These are phyloP conservation scores for Cirrhinus mrigala DNA, from an alignment of 2,797 vertebrate species.

Conservation along the genomic window DNA sequence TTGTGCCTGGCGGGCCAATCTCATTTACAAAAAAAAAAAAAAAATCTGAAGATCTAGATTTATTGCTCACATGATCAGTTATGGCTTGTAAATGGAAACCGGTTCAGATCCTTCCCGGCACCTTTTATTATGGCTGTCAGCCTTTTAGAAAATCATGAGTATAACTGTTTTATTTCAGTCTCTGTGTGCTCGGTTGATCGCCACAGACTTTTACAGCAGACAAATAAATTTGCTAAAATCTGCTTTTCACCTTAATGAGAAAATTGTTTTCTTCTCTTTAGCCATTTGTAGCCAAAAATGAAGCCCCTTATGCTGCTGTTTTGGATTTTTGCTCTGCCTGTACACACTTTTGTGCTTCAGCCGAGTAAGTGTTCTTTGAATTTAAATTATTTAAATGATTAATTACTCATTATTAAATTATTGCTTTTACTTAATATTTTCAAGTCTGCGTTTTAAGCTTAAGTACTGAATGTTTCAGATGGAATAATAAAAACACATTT, in stretches of 20 bases:
- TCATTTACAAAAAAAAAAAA: conserved; percentile 1
- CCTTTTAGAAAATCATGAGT: conserved; percentile 1
- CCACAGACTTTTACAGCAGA: conserved; percentile 10
- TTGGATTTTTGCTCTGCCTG: conserved; percentile 57
- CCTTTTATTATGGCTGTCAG: not conserved
- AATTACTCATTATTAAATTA: not conserved
- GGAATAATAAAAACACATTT: not conserved
- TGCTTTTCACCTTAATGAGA: conserved; percentile 21
- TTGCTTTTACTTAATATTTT: not conserved
- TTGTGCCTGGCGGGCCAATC: conserved; percentile 4
- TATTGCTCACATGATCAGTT: conserved; percentile 30
- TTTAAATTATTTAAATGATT: not conserved
- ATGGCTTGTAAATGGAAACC: conserved; percentile 32
- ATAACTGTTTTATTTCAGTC: conserved; percentile 4
- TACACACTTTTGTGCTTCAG: conserved; percentile 62
- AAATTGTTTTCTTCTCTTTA: conserved; percentile 21
- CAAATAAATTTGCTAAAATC: not conserved
- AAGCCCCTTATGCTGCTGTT: conserved; percentile 65
- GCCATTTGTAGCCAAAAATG: conserved; percentile 65
- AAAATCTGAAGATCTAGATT: conserved; percentile 8
- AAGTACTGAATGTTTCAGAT: not conserved
- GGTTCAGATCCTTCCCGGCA: conserved; percentile 13
- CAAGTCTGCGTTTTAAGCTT: not conserved
- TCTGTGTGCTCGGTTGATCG: conserved; percentile 6
- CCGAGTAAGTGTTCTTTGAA: conserved; percentile 69